A percentile compares a stretch with the other conserved stretches of the same genome.
These are phyloP conservation scores for Volucella inflata DNA, from an alignment of 2,888 invertebrate genomes.

Conservation along the genomic window DNA sequence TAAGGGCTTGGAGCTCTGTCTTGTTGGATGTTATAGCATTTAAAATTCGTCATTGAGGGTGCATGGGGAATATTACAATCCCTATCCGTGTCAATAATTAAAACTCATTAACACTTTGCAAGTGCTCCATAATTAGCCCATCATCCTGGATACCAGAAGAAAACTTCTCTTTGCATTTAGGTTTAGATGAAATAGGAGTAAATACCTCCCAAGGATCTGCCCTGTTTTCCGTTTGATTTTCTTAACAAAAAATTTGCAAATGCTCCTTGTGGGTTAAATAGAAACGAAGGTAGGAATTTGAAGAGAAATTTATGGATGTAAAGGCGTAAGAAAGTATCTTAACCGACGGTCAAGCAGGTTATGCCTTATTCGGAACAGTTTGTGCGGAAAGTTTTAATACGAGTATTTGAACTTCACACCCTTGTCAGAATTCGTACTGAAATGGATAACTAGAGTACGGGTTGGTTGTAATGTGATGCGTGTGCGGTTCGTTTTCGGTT, in stretches of 20 bases:
- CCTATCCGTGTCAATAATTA: slow-evolving; percentile 70
- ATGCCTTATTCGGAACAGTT: too few relatives aligned
- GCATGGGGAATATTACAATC: slow-evolving; percentile 23
- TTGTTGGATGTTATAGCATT: background rate
- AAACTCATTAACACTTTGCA: slow-evolving; percentile 72
- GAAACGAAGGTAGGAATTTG: too few relatives aligned
- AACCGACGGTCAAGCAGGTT: too few relatives aligned
- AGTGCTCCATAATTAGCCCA: slow-evolving; percentile 65
- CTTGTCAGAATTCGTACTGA: too few relatives aligned
- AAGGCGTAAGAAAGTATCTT: too few relatives aligned
- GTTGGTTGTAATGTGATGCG: too few relatives aligned
- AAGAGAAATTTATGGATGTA: too few relatives aligned
- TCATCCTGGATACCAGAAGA: slow-evolving; percentile 39
- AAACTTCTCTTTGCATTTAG: slow-evolving; percentile 5
- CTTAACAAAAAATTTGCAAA: background rate
- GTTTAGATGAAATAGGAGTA: slow-evolving; percentile 21
- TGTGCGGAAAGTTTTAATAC: too few relatives aligned
- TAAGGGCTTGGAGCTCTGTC: background rate
- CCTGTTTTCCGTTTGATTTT: background rate
- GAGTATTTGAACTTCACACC: too few relatives aligned
- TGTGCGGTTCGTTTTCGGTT: too few relatives aligned
- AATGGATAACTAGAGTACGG: too few relatives aligned
- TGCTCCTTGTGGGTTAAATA: too few relatives aligned
- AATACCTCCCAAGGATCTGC: slow-evolving; percentile 6
- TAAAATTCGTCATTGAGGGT: background rate